Percentiles rank a stretch among this genome's conserved stretches.
Evolutionary conservation across 2,888 invertebrate species (phyloP).

Genomic region (Parnassius glacialis): DNA sequence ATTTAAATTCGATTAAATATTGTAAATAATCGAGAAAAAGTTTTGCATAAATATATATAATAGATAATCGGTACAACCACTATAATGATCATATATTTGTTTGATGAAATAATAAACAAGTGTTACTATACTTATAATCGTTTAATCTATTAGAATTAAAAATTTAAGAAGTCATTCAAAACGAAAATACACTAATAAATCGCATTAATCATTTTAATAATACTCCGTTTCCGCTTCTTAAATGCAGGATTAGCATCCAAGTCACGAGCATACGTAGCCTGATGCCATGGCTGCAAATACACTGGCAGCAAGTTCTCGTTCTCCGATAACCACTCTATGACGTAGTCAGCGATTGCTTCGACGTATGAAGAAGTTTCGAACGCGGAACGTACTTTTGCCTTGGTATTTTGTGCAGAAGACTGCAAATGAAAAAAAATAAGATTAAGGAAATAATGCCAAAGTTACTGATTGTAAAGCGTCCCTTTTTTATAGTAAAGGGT

Average conservation of each 20-base stretch:
- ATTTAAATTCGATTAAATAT: neutral
- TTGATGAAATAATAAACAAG: neutral
- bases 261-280: slow-evolving; percentile 39
- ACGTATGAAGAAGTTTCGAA: slow-evolving; percentile 58
- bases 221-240: slow-evolving; percentile 31
- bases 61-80: neutral
- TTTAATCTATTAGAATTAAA: neutral
- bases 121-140: neutral
- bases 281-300: slow-evolving; percentile 55
- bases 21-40: neutral
- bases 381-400: slow-evolving; percentile 43
- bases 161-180: neutral
- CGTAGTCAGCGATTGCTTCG: slow-evolving; percentile 59
- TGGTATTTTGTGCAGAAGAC: slow-evolving; percentile 36
- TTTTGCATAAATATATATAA: neutral
- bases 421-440: slow-evolving; percentile 28
- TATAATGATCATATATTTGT: neutral
- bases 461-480: no score
- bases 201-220: slow-evolving; percentile 40
- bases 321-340: slow-evolving; percentile 63
- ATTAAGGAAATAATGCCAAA: neutral
- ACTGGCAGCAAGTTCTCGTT: slow-evolving; percentile 59
- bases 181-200: slow-evolving; percentile 30
- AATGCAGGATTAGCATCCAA: slow-evolving; percentile 44
- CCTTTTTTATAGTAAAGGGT: no score